Percentiles rank a stretch among this genome's conserved stretches.
Conservation (phyloP, 1,140 invertebrate species). For the Prorops nasuta region DNA sequence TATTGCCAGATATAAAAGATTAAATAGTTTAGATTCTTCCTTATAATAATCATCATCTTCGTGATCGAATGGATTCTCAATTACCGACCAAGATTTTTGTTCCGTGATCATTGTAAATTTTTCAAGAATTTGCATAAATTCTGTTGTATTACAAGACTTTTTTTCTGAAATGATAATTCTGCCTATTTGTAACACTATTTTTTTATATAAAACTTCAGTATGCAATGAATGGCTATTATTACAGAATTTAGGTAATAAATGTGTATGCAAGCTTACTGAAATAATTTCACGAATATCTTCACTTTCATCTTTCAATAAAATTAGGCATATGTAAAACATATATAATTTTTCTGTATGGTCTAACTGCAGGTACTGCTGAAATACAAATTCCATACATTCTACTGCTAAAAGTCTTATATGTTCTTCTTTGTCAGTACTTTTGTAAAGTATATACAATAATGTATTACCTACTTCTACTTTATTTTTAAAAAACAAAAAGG, state of each 20-base stretch:
- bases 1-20: conserved; percentile 18
- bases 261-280: not conserved
- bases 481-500: conserved; percentile 12
- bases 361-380: conserved; percentile 15
- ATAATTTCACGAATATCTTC: conserved; percentile 17
- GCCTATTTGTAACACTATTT: conserved; percentile 4
- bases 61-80: conserved; percentile 36
- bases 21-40: conserved; percentile 38
- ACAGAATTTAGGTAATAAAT: not conserved
- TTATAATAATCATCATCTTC: conserved; percentile 24
- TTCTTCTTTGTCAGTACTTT: conserved; percentile 10
- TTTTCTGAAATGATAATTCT: not conserved
- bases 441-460: conserved; percentile 1
- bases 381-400: conserved; percentile 17
- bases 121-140: conserved; percentile 12
- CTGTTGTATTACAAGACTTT: conserved; percentile 4
- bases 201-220: conserved; percentile 16
- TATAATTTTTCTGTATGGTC: conserved; percentile 4
- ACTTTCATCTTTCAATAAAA: conserved; percentile 31
- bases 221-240: not conserved
- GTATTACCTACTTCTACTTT: conserved; percentile 1
- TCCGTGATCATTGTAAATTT: conserved; percentile 1
- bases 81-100: not conserved
- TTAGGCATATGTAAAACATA: conserved; percentile 20
- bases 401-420: conserved; percentile 2